phyloP scores from a whole-genome alignment of 2,797 vertebrate genomes.

The Dicrostonyx torquatus region DNA sequence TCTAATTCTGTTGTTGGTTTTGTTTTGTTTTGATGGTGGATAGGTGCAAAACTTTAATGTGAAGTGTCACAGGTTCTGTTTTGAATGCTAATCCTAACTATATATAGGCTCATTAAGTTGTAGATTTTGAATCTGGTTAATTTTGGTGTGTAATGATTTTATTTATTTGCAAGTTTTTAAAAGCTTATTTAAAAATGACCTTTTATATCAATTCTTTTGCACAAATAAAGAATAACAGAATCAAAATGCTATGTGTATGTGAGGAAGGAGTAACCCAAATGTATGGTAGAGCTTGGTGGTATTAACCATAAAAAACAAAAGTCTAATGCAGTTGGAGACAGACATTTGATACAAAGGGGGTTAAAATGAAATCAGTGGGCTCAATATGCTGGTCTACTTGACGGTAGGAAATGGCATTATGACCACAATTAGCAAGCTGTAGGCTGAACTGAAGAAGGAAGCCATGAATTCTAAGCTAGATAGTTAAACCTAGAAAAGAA shows the following conservation, averaged over 20 bases:
- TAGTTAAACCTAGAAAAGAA: neutral
- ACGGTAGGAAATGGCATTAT: neutral
- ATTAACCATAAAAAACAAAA: slow-evolving; percentile 14
- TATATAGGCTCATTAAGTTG: neutral
- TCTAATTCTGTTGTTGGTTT: neutral
- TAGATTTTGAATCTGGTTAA: neutral
- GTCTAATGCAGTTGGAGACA: neutral
- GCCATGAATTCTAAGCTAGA: neutral
- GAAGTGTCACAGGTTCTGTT: neutral
- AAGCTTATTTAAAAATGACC: neutral
- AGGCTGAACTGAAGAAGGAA: neutral
- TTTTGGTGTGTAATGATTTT: neutral
- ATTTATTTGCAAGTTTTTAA: neutral
- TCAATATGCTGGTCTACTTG: neutral
- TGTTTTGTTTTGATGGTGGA: neutral
- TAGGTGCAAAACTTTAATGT: neutral
- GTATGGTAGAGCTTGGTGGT: neutral
- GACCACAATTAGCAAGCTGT: neutral
- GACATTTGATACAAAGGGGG: neutral
- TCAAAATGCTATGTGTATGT: neutral
- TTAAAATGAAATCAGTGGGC: neutral
- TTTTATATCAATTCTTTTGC: slow-evolving; percentile 1
- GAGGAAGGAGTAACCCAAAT: slow-evolving; percentile 8
- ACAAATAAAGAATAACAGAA: slow-evolving; percentile 2
- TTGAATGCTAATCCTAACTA: neutral